Base-by-base conservation (phyloP, 2,888 invertebrate species). In the Colostygia pectinataria region DNA sequence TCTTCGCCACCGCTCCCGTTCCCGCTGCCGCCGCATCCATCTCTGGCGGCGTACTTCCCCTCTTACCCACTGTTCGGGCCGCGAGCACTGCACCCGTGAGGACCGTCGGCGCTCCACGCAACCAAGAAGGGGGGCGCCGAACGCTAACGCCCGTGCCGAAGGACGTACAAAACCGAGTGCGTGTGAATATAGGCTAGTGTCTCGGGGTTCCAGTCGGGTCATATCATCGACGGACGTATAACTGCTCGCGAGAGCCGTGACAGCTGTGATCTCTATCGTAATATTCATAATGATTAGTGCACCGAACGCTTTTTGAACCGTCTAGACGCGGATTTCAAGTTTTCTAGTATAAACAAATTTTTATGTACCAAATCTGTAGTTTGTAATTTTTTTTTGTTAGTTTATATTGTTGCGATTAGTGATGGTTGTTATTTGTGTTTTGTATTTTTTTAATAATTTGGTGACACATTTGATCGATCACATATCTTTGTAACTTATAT, bases 11-110 rank as follows among this genome's bases (percentile, higher is more conserved):
- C 92, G 45, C 92, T 93, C 55, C 93, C 93, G 53, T 91, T 94
- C 70, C 93, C 93, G 39, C 86, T 95, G 63, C 91, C 94, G 12
- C 94, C 94, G 2, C 95, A 95, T 74, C 95, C 95, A 6, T 95
- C 95, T 12, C 84, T 96, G 61, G 94, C 95, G 2, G 95, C 95
- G 27, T 96, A 96, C 80, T 96, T 97, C 78, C 96, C 97, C 1
- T 97, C 97, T 15, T 97, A 97, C 80, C 94, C 96, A 28, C 85
- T 98, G 54, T 98, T 97, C 75, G 96, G 96, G 2, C 95, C 96
- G 24, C 92, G 96, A 59, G 83, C 88, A 8, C 81, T 91, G 61
- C 91, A 90, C 70, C 92, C 96, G 73, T 96, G 96, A 66, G 94
- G 95, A 53, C 93, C 95, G 45, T 93, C 94, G 73, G 93, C 93